Evolutionary conservation across 2,888 invertebrate species (phyloP), one percentile per base, ranked within the genome.

Genomic region (Dynastes maya): DNA sequence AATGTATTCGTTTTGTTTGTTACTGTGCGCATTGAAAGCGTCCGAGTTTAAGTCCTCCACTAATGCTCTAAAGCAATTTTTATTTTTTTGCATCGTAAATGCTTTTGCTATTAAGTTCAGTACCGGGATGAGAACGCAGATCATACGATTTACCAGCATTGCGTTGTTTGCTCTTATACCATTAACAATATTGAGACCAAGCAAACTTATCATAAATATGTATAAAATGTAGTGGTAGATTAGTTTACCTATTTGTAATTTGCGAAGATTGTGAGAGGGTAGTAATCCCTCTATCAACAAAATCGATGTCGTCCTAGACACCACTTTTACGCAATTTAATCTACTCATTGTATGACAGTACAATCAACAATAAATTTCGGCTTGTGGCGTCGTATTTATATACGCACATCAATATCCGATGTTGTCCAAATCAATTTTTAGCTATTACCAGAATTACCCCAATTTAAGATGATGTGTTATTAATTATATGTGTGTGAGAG

Each of bases 21-120:
- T n/a, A 11, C 27, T 49, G 45, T 49, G 67, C 2, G 45, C 9
- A 6, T 65, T 65, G 40, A 65, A 65, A 16, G 40, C 40, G 9
- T 40, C 40, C 13, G 65, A 65, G 29, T 68, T 49, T 6, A 49
- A 45, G 45, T 68, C 49, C n/a, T 68, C 45, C 3, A 68, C 1
- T 49, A 68, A 22, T 1, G 49, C 16, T 16, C 16, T 22, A 27
- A 49, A 68, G 6, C 27, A 49, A 3, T 49, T 6, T 27, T 51
- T 49, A 45, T 68, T 68, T n/a, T 1, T 27, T 27, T 22, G 45
- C n/a, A 68, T 27, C 4, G 49, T 49, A 16, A 45, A 45, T 1
- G 27, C 45, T 16, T 68, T 68, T 27, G 67, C 45, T 16, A 68
- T 22, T 49, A 27, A 22, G 37, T 68, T 68, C 49, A 68, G 2